Conservation (phyloP, 2,113 vertebrate species). For the Pimephales promelas region DNA sequence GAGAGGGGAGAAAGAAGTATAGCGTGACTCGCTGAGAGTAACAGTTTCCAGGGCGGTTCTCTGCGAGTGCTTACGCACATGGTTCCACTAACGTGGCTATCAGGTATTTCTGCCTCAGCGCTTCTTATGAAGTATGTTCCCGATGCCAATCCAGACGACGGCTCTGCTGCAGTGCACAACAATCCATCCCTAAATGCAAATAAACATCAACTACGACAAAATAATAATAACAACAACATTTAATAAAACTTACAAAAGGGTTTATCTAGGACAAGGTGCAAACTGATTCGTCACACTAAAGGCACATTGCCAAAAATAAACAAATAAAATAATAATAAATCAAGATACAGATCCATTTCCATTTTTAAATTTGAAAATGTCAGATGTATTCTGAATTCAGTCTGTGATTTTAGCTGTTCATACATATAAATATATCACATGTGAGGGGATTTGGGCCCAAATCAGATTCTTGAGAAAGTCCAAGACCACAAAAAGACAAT, state of each 20-base stretch:
- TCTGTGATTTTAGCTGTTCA: background rate
- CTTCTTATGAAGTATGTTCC: slow-evolving; percentile 22
- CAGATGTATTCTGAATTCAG: background rate
- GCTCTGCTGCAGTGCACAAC: background rate
- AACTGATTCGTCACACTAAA: background rate
- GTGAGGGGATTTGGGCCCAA: background rate
- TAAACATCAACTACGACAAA: background rate
- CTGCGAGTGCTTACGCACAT: slow-evolving; percentile 21
- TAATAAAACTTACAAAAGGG: background rate
- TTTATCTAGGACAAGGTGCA: background rate
- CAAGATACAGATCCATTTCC: background rate
- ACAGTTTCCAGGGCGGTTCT: slow-evolving; percentile 16
- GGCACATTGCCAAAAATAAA: background rate
- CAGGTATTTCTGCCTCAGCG: slow-evolving; percentile 17
- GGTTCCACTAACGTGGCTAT: slow-evolving; percentile 22
- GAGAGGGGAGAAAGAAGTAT: slow-evolving; percentile 3
- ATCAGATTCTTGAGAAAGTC: background rate
- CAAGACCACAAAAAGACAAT: slow-evolving; percentile 41
- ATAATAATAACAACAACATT: background rate
- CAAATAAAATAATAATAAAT: background rate
- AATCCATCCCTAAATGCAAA: slow-evolving; percentile 1
- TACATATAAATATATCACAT: background rate
- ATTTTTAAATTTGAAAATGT: background rate
- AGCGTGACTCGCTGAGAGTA: slow-evolving; percentile 16
- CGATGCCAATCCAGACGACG: background rate